Percentiles rank a stretch among this genome's conserved stretches.
These are phyloP conservation scores for Oreocharis arfaki DNA, from an alignment of 2,113 vertebrate genomes.

Conservation along the genomic window DNA sequence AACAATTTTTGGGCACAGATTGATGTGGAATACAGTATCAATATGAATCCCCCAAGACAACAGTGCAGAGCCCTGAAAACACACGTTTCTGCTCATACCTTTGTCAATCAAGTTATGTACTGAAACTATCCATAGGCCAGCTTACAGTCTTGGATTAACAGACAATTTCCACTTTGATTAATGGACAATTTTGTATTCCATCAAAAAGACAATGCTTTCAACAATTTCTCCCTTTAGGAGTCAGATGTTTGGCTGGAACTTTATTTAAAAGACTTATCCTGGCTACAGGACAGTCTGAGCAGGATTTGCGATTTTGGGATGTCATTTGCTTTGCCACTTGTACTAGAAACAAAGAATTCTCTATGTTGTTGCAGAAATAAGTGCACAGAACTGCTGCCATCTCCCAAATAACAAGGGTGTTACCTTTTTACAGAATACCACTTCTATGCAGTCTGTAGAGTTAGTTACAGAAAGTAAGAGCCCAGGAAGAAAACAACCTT, in stretches of 20 bases:
- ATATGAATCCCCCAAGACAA: background rate
- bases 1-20: background rate
- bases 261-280: background rate
- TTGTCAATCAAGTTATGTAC: background rate
- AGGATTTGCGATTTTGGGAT: background rate
- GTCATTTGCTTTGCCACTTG: background rate
- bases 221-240: background rate
- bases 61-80: background rate
- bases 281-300: background rate
- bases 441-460: background rate
- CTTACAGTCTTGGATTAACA: background rate
- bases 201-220: background rate
- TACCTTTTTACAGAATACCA: background rate
- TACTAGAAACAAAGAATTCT: background rate
- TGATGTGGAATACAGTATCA: background rate
- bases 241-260: background rate
- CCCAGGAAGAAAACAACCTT: background rate
- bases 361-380: background rate
- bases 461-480: background rate
- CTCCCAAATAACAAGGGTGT: background rate
- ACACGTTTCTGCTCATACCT: background rate
- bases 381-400: background rate
- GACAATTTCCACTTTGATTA: background rate
- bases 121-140: background rate
- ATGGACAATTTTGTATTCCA: background rate